Conservation (phyloP, 1,140 invertebrate genomes). For the Bombus waltoni region DNA sequence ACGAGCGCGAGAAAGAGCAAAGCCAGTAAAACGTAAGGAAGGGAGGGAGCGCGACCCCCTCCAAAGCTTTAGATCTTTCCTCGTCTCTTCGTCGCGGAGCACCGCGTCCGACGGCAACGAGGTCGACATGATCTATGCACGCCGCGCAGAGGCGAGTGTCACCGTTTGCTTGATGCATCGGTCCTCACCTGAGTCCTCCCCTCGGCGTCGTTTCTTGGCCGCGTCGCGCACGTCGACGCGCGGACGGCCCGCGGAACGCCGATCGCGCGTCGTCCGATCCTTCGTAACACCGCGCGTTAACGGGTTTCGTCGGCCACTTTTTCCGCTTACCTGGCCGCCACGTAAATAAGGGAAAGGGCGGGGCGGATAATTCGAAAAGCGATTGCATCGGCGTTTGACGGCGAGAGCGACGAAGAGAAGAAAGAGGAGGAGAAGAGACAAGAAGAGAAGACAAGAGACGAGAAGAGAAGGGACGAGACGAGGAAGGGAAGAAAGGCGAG, state of each 20-base stretch:
- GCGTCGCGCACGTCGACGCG: background rate
- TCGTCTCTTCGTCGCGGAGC: conserved; percentile 43
- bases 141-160: conserved; percentile 68
- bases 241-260: background rate
- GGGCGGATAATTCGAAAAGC: background rate
- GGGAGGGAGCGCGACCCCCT: conserved; percentile 26
- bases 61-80: conserved; percentile 58
- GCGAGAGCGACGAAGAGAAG: background rate
- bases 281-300: background rate
- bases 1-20: conserved; percentile 57
- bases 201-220: conserved; percentile 52
- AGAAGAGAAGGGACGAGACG: background rate
- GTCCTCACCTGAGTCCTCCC: conserved; percentile 63
- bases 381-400: background rate
- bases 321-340: background rate
- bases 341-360: background rate
- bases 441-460: background rate
- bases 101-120: conserved; percentile 62
- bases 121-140: conserved; percentile 76
- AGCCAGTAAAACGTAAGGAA: conserved; percentile 23
- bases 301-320: background rate
- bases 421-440: background rate
- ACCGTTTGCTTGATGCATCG: conserved; percentile 72
- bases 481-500: conserved; percentile 18
- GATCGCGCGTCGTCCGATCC: background rate